Conservation (phyloP, 1,140 invertebrate genomes). For the Drosophila ogumai region DNA sequence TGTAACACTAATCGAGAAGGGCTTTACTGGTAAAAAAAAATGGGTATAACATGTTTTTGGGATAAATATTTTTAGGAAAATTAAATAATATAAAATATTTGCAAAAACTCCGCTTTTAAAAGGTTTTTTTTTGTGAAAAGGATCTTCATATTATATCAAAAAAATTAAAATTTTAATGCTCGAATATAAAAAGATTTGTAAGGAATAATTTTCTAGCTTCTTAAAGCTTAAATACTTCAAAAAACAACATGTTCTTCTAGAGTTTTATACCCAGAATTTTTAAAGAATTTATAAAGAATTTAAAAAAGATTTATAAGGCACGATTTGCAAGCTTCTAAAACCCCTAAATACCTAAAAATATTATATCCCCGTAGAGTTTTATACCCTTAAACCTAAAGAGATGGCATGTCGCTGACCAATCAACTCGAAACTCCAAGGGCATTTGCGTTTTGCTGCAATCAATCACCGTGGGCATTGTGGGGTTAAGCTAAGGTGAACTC, state of each 20-base stretch:
- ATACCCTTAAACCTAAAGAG: not conserved
- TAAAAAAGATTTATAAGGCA: not conserved
- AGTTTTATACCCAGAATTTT: not conserved
- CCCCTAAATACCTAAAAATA: not conserved
- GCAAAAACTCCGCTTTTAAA: too few relatives aligned
- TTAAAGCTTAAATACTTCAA: not conserved
- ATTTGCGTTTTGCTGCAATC: slow-evolving; percentile 16
- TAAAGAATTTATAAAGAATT: not conserved
- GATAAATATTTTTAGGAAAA: not conserved
- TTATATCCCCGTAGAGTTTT: too few relatives aligned
- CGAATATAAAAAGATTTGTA: not conserved
- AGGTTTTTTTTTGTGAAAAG: too few relatives aligned
- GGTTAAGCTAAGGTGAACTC: slow-evolving; percentile 13
- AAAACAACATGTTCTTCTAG: not conserved
- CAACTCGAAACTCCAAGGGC: slow-evolving; percentile 29
- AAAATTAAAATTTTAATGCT: too few relatives aligned
- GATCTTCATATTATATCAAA: not conserved
- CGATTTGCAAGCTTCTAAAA: not conserved
- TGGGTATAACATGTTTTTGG: not conserved
- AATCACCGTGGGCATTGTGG: slow-evolving; percentile 27
- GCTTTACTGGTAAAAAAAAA: not conserved
- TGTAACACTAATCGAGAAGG: slow-evolving; percentile 1
- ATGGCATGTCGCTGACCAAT: slow-evolving; percentile 34
- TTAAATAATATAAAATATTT: not conserved
- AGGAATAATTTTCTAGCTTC: not conserved